Percentiles rank a stretch among this genome's conserved stretches.
These are phyloP conservation scores for Leptopilina myrica DNA, from an alignment of 2,888 invertebrate genomes.

Conservation along the genomic window DNA sequence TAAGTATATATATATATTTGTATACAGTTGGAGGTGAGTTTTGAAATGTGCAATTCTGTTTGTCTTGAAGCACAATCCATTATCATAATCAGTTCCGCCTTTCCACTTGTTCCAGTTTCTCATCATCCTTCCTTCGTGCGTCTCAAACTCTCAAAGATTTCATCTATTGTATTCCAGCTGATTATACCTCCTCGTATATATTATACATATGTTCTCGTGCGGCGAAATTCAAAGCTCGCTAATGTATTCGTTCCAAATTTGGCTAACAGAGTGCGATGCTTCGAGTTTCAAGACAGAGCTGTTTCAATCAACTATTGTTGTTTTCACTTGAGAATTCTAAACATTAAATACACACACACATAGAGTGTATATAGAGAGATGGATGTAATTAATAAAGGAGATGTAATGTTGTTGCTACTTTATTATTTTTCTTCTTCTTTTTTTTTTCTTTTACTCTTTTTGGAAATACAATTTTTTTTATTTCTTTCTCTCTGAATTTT, in stretches of 20 bases:
- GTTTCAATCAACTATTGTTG: slow-evolving; percentile 10
- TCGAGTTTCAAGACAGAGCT: slow-evolving; percentile 6
- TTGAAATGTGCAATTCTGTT: slow-evolving; percentile 43
- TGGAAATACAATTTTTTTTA: no score
- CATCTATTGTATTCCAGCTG: slow-evolving; percentile 21
- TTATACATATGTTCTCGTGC: not conserved
- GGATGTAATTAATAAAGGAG: no score
- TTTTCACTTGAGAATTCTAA: slow-evolving; percentile 1
- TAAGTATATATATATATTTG: not conserved
- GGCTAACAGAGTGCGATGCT: not conserved
- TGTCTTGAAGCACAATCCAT: slow-evolving; percentile 54
- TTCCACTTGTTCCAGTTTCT: slow-evolving; percentile 16
- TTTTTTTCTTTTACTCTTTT: no score
- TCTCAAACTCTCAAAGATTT: slow-evolving; percentile 8
- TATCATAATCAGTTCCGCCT: slow-evolving; percentile 58
- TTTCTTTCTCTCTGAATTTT: no score
- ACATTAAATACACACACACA: not conserved
- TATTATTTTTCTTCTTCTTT: no score
- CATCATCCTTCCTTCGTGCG: not conserved
- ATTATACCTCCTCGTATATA: slow-evolving; percentile 19
- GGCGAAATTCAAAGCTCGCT: not conserved
- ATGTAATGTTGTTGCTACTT: no score
- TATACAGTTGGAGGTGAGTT: not conserved
- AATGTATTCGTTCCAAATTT: slow-evolving; percentile 3
- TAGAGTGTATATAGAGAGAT: no score